These are phyloP conservation scores for Camponotus fellah DNA, from an alignment of 2,888 invertebrate species.

Conservation along the genomic window DNA sequence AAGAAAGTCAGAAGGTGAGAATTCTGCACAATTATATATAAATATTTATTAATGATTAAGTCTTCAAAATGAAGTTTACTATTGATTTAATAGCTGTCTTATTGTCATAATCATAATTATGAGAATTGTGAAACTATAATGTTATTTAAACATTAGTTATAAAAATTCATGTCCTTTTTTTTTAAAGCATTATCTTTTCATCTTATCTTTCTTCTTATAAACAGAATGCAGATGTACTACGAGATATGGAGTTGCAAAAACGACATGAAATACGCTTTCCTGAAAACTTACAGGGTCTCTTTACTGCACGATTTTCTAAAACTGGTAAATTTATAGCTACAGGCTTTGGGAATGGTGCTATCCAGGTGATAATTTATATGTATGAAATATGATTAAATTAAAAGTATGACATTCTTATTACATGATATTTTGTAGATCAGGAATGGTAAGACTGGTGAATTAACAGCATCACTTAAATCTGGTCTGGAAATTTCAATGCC, in stretches of 20 bases:
- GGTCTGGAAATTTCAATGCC: conserved; percentile 78
- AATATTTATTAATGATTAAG: neutral
- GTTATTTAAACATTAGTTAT: neutral
- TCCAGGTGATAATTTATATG: conserved; percentile 86
- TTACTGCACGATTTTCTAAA: conserved; percentile 85
- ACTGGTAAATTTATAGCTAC: conserved; percentile 86
- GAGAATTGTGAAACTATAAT: neutral
- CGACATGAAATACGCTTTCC: conserved; percentile 80
- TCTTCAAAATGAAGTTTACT: neutral
- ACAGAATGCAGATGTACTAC: neutral
- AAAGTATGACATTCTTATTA: neutral
- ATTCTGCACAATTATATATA: neutral
- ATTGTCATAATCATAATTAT: neutral
- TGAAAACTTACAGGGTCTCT: conserved; percentile 81
- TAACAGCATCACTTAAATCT: conserved; percentile 75
- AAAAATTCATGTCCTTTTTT: neutral
- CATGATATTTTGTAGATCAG: conserved; percentile 73
- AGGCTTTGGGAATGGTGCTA: conserved; percentile 87
- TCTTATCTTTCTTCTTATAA: neutral
- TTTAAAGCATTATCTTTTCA: neutral
- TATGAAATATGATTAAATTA: neutral
- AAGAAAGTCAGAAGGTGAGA: neutral
- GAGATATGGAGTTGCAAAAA: conserved; percentile 64
- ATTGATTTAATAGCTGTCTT: neutral
- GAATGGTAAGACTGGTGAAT: conserved; percentile 76